Conservation (phyloP, 1,140 invertebrate genomes). For the Diachasma alloeum region DNA sequence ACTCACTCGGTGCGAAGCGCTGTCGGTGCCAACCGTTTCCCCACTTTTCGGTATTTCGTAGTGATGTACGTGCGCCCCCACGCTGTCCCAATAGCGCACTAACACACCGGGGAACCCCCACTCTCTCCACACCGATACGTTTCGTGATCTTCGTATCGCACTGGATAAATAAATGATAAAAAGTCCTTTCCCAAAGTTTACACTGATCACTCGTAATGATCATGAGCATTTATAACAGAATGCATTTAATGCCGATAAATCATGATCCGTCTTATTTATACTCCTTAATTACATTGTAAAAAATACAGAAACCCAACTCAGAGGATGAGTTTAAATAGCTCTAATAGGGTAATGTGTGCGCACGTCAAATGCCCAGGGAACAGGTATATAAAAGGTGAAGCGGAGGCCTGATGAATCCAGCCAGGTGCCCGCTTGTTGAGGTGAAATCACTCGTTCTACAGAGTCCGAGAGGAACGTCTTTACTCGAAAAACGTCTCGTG, state of each 20-base stretch:
- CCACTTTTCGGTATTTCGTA: too few relatives aligned
- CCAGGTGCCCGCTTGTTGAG: slow-evolving; percentile 6
- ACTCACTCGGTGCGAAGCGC: too few relatives aligned
- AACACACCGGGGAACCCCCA: too few relatives aligned
- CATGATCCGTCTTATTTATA: neutral
- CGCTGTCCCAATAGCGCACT: too few relatives aligned
- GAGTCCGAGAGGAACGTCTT: slow-evolving; percentile 11
- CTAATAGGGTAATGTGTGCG: slow-evolving; percentile 4
- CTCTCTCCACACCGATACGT: too few relatives aligned
- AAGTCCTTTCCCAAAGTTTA: too few relatives aligned
- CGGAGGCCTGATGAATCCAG: slow-evolving; percentile 21
- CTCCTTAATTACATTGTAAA: neutral
- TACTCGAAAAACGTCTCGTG: slow-evolving; percentile 28
- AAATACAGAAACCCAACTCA: neutral
- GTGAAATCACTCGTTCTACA: slow-evolving; percentile 24
- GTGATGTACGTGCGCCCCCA: too few relatives aligned
- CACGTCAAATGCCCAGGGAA: neutral
- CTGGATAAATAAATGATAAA: too few relatives aligned
- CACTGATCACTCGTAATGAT: neutral
- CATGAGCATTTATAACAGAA: neutral
- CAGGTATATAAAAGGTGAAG: slow-evolving; percentile 15
- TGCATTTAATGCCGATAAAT: neutral
- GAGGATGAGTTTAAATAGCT: slow-evolving; percentile 18
- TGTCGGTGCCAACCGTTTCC: too few relatives aligned
- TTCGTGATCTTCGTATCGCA: too few relatives aligned